A percentile compares a stretch with the other conserved stretches of the same genome.
These are phyloP conservation scores for Pyxicephalus adspersus DNA, from an alignment of 2,113 vertebrate species.

Conservation along the genomic window DNA sequence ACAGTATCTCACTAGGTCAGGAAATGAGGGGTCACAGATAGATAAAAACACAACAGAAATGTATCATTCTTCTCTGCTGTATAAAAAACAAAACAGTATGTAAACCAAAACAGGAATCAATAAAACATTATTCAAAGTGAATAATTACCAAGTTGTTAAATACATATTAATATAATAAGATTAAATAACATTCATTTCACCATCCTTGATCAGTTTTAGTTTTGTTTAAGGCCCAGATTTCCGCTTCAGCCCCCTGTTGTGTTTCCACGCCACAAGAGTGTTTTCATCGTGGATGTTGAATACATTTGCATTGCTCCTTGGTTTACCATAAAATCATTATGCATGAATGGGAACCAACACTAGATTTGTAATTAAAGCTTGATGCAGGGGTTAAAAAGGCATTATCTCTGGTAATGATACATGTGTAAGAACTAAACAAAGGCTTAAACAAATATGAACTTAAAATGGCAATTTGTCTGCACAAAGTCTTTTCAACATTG, in stretches of 20 bases:
- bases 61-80: too few relatives aligned
- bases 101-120: too few relatives aligned
- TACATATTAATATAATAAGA: too few relatives aligned
- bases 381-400: slow-evolving; percentile 5
- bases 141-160: too few relatives aligned
- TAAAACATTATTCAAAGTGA: too few relatives aligned
- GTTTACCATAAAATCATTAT: slow-evolving; percentile 41
- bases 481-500: slow-evolving; percentile 14
- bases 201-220: too few relatives aligned
- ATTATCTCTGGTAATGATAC: slow-evolving; percentile 47
- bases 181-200: too few relatives aligned
- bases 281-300: slow-evolving; percentile 57
- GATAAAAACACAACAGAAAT: too few relatives aligned
- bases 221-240: too few relatives aligned
- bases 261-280: slow-evolving; percentile 26
- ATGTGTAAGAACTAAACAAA: slow-evolving; percentile 44
- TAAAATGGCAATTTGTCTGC: slow-evolving; percentile 46
- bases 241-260: neutral
- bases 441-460: slow-evolving; percentile 43
- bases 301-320: slow-evolving; percentile 53
- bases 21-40: too few relatives aligned
- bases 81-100: too few relatives aligned
- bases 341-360: neutral
- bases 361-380: slow-evolving; percentile 27
- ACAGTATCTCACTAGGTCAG: too few relatives aligned